Base-by-base conservation (phyloP, 2,888 invertebrate genomes). In the Cylindroiulus punctatus region DNA sequence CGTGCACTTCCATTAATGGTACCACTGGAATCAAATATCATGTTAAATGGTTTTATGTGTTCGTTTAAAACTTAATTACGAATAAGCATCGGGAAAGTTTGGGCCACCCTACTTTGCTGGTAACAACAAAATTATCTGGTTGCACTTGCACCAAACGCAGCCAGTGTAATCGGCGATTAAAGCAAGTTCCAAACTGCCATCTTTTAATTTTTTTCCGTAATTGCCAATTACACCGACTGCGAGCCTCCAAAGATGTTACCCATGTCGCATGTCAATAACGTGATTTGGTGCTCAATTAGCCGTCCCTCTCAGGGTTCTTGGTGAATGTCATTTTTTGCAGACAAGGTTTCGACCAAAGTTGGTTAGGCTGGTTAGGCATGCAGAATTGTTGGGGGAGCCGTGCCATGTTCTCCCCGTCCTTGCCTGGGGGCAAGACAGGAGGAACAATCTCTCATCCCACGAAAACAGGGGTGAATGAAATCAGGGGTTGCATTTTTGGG, bases 371-470 rank as follows among this genome's bases (percentile, higher is more conserved):
- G 76, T 76, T 76, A 76, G 76, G 30, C 76, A 76, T 76, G 76
- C 76, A 76, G 76, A 76, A 76, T 76, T 26, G 65, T 22, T 26
- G 26, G 8, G 65, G 26, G 26, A 26, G 26, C 26, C 3, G 30
- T 76, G 30, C 83, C 83, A 83, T 83, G 83, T 26, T 42, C 40
- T 44, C 44, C 83, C 40, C 32, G 83, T 83, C 83, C 83, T 83
- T 83, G n/a, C 83, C 83, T 83, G 22, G 14, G 83, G 83, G 83
- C 30, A 30, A 76, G 76, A 76, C 76, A 76, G 30, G 65, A 65
- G 26, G 30, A 76, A 76, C 76, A 30, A 76, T 30, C 76, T 76
- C 30, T 14, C 76, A 30, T 76, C 76, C 76, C 65, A 83, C 83
- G 83, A 40, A 83, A 36, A 1, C 83, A 83, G 83, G 83, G 83